Evolutionary conservation across 1,140 invertebrate genomes (phyloP), one percentile per base, ranked within the genome.

Genomic region (Drosophila mayri): DNA sequence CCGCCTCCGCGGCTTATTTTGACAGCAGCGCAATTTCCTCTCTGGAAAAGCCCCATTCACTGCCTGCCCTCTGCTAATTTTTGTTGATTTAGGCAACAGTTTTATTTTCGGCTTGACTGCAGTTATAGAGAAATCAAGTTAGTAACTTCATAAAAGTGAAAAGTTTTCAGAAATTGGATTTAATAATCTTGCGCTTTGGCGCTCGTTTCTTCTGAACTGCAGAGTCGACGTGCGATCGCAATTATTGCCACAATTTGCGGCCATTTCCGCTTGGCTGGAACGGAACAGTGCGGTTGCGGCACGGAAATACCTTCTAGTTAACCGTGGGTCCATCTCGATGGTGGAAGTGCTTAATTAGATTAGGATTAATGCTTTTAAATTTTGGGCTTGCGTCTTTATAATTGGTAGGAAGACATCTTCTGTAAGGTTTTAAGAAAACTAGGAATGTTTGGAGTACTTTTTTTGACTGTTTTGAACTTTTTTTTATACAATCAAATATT

Each of bases 221-320:
- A 62, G 46, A 61, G 37, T 72, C 18, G 59, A 65, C 59, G 40
- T 77, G 54, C 67, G 58, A 84, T 70, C 41, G 66, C 70, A 81
- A 78, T 78, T 77, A 78, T 88, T 77, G 80, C 80, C 63, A 84
- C 76, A 81, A 78, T 85, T 90, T 88, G 74, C 44, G 81, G 66
- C 70, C 77, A 72, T 90, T 88, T 88, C 81, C 81, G 81, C 66
- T 85, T 62, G 55, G 54, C 54, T 76, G 77, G 12, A 16, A 20
- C n/a, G 44, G 9, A 30, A 63, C 57, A 28, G 32, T 60, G 40
- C 38, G 63, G 54, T 66, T 66, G 46, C 7, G 28, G 52, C 28
- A 35, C 44, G 68, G 30, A 60, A 41, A 71, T 58, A 50, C 54
- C 52, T 72, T 72, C 70, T 72, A 72, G 52, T 50, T 60, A 60